Conservation (phyloP, 2,888 invertebrate genomes). For the Acronicta leporina region DNA sequence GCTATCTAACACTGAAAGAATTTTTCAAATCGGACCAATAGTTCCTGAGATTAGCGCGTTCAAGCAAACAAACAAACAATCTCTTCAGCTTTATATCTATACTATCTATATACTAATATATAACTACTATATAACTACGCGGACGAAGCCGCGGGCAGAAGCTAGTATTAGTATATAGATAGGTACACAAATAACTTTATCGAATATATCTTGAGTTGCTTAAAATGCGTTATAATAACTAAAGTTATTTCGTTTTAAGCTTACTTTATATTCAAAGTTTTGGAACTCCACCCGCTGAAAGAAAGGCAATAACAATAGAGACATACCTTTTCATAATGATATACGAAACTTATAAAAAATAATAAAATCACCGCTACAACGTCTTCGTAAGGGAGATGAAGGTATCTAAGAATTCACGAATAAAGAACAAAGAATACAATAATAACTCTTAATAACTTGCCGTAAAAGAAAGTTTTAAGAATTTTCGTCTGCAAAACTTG, state of each 20-base stretch:
- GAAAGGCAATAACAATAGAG: constrained; percentile 20
- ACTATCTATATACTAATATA: no score
- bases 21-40: no score
- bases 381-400: constrained; percentile 44
- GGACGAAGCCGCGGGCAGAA: no score
- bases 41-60: no score
- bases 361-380: constrained; percentile 42
- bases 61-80: no score
- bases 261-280: constrained; percentile 3
- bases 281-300: constrained; percentile 7
- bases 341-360: constrained; percentile 45
- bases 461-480: constrained; percentile 55
- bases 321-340: constrained; percentile 28
- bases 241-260: background rate
- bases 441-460: constrained; percentile 55
- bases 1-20: no score
- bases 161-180: no score
- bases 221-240: background rate
- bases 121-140: no score
- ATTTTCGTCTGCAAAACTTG: constrained; percentile 54
- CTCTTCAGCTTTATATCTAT: no score
- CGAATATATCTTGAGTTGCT: background rate
- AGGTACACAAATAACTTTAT: no score
- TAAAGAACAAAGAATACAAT: constrained; percentile 57
- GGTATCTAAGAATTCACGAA: constrained; percentile 41